These are phyloP conservation scores for Oxycera nigricornis DNA, from an alignment of 2,888 invertebrate species.

Conservation along the genomic window DNA sequence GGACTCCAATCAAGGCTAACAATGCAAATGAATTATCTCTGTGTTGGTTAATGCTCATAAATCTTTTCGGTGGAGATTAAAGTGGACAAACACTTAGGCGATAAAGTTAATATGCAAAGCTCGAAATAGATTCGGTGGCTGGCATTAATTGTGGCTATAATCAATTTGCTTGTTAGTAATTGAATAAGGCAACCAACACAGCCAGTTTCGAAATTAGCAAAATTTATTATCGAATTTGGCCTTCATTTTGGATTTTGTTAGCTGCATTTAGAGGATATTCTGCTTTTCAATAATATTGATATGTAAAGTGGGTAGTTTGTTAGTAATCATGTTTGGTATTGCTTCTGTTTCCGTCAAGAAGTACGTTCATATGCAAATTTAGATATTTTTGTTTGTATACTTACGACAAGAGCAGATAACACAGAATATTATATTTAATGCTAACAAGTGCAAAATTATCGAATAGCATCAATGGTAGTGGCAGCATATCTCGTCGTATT, in stretches of 20 bases:
- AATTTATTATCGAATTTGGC: background rate
- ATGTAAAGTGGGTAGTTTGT: background rate
- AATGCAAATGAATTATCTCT: slow-evolving; percentile 14
- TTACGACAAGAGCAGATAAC: too few relatives aligned
- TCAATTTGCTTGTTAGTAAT: slow-evolving; percentile 22
- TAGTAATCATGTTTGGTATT: too few relatives aligned
- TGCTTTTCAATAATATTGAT: background rate
- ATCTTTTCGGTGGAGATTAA: slow-evolving; percentile 15
- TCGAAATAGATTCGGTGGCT: slow-evolving; percentile 10
- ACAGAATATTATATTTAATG: too few relatives aligned
- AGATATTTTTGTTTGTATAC: too few relatives aligned
- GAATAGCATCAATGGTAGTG: too few relatives aligned
- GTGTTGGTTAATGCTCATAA: slow-evolving; percentile 1
- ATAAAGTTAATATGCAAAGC: slow-evolving; percentile 33
- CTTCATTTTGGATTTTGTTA: too few relatives aligned
- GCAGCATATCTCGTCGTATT: too few relatives aligned
- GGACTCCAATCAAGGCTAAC: slow-evolving; percentile 9
- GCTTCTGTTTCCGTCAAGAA: too few relatives aligned
- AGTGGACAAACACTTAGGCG: slow-evolving; percentile 34
- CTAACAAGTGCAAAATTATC: too few relatives aligned
- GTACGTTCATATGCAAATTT: too few relatives aligned
- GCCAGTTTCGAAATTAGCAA: background rate
- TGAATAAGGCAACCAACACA: background rate
- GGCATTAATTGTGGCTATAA: slow-evolving; percentile 24
- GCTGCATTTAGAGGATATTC: background rate